Evolutionary conservation across 1,140 invertebrate species (phyloP), one percentile per base, ranked within the genome.

Genomic region (Drosophila lacertosa): DNA sequence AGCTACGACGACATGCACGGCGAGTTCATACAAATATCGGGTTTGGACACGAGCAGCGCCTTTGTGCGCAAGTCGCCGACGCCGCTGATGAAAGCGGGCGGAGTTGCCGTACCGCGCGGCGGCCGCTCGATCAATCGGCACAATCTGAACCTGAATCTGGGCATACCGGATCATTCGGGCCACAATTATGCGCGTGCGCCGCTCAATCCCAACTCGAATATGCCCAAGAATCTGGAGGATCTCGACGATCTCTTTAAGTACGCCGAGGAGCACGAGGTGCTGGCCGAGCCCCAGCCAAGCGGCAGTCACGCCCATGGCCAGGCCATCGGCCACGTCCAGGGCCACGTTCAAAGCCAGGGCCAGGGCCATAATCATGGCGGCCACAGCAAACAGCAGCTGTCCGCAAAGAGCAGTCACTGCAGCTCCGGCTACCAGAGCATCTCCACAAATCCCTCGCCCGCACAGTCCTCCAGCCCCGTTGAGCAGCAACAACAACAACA

Each of bases 381-480:
- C 48, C 92, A 89, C 89, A 33, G 92, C 92, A 80, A 92, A 47
- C 93, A 93, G 51, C 92, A 90, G 50, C 45, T 91, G 20, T 92
- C 93, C 37, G 94, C 93, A 33, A 94, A 94, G 77, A 94, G 94
- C 32, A 95, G 94, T 44, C 95, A 95, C 77, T 54, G 96, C 96
- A 97, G 96, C 18, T 97, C 96, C 1, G 97, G 97, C 1, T 98
- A 98, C 89, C 97, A 98, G 91, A 97, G 96, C 77, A 97, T 97
- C 82, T 96, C 96, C 3, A 96, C 96, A 4, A 90, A 90, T 89
- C 88, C 88, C 22, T 88, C 82, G 67, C 97, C 97, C 90, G 97
- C 96, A 82, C 96, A 97, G 90, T 97, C 96, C 62, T 97, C 95
- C 75, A 97, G 96, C 89, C 96, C 97, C n/a, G 95, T 97, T 2